Conservation (phyloP, 2,888 invertebrate genomes). For the Ormia ochracea region DNA sequence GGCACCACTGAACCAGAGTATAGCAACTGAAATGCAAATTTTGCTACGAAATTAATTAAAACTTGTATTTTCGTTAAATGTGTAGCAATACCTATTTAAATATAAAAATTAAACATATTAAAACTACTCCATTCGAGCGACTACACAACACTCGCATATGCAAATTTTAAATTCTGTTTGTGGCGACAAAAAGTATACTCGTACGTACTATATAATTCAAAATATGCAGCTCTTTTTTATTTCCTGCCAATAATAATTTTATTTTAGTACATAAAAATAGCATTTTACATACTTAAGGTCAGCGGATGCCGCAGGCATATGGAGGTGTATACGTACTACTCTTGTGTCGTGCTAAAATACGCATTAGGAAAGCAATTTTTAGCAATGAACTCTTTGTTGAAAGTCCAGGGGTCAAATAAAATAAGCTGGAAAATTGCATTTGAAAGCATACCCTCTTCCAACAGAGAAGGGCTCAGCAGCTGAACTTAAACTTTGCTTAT, state of each 20-base stretch:
- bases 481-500: too few species aligned
- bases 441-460: too few species aligned
- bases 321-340: constrained; percentile 2
- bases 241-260: neutral
- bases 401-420: neutral
- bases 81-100: too few species aligned
- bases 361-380: neutral
- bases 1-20: too few species aligned
- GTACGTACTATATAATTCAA: too few species aligned
- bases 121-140: neutral
- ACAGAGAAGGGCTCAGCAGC: too few species aligned
- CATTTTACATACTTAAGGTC: constrained; percentile 16
- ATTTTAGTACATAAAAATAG: constrained; percentile 25
- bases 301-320: constrained; percentile 23
- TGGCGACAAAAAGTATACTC: neutral
- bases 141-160: neutral
- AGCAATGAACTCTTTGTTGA: neutral
- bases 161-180: neutral
- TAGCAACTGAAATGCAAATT: too few species aligned
- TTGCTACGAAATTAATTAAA: too few species aligned
- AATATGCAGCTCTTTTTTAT: neutral
- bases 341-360: neutral
- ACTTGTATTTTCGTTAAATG: too few species aligned
- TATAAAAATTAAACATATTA: neutral
- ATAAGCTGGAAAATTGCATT: too few species aligned